phyloP scores from a whole-genome alignment of 1,140 invertebrate species.

The Bombus huntii region DNA sequence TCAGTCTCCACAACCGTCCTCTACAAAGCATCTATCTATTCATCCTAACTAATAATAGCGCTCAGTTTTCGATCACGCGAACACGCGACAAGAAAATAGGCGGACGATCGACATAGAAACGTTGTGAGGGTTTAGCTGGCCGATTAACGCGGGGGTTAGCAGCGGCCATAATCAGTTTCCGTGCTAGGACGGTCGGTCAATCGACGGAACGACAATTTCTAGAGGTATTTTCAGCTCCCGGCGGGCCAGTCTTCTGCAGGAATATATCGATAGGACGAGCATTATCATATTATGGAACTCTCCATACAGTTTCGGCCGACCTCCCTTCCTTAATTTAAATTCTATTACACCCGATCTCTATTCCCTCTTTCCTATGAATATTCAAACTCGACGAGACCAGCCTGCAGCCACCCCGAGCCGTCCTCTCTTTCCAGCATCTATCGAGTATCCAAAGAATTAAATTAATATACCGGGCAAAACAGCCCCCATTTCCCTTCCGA shows the following conservation, averaged over 20 bases:
- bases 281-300: slow-evolving; percentile 77
- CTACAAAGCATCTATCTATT: neutral
- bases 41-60: neutral
- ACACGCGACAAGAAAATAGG: neutral
- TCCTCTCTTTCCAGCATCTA: slow-evolving; percentile 74
- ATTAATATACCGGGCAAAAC: slow-evolving; percentile 81
- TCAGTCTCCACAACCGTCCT: no score
- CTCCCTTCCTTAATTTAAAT: slow-evolving; percentile 81
- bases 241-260: slow-evolving; percentile 55
- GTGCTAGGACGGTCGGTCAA: slow-evolving; percentile 58
- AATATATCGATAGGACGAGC: slow-evolving; percentile 73
- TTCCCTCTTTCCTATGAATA: slow-evolving; percentile 82
- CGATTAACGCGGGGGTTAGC: slow-evolving; percentile 37
- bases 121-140: neutral
- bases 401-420: slow-evolving; percentile 49
- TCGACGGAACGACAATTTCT: slow-evolving; percentile 69
- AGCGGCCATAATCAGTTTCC: slow-evolving; percentile 29
- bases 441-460: slow-evolving; percentile 82
- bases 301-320: slow-evolving; percentile 72
- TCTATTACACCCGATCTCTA: slow-evolving; percentile 82
- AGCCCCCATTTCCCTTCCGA: slow-evolving; percentile 59
- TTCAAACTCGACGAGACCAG: slow-evolving; percentile 75
- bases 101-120: neutral
- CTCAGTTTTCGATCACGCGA: neutral
- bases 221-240: slow-evolving; percentile 64